phyloP scores from a whole-genome alignment of 92 coral and sea anemone species.

The Siderastrea siderea region DNA sequence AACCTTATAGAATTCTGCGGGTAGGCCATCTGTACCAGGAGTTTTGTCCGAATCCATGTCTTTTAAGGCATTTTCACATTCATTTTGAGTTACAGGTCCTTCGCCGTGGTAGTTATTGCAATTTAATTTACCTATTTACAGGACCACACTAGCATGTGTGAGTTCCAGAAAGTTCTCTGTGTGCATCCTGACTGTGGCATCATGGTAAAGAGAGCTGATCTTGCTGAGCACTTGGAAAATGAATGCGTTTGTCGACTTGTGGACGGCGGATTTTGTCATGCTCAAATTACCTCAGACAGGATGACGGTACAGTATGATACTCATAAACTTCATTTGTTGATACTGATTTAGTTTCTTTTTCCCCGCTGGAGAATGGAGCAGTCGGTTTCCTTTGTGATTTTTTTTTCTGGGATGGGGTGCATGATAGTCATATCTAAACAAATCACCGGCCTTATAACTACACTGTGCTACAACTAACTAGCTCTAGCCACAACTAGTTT shows the following conservation, averaged over 20 bases:
- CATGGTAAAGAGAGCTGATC: not conserved
- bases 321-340: too few relatives aligned
- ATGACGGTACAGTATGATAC: conserved; percentile 19
- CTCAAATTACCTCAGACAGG: not conserved
- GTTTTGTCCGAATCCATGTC: not conserved
- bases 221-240: not conserved
- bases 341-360: too few relatives aligned
- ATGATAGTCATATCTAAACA: too few relatives aligned
- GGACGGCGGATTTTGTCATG: conserved; percentile 16
- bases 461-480: too few relatives aligned
- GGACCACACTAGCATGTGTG: conserved; percentile 24
- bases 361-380: too few relatives aligned
- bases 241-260: conserved; percentile 6
- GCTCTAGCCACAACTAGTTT: too few relatives aligned
- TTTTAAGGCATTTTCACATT: conserved; percentile 3
- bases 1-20: conserved; percentile 3
- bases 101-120: not conserved
- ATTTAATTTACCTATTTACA: not conserved
- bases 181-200: conserved; percentile 16
- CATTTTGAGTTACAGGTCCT: not conserved
- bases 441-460: too few relatives aligned
- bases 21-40: conserved; percentile 13
- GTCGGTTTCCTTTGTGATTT: too few relatives aligned
- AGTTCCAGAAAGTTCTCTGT: conserved; percentile 31
- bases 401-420: too few relatives aligned